phyloP scores from a whole-genome alignment of 2,797 vertebrate species.

The Squalus acanthias region DNA sequence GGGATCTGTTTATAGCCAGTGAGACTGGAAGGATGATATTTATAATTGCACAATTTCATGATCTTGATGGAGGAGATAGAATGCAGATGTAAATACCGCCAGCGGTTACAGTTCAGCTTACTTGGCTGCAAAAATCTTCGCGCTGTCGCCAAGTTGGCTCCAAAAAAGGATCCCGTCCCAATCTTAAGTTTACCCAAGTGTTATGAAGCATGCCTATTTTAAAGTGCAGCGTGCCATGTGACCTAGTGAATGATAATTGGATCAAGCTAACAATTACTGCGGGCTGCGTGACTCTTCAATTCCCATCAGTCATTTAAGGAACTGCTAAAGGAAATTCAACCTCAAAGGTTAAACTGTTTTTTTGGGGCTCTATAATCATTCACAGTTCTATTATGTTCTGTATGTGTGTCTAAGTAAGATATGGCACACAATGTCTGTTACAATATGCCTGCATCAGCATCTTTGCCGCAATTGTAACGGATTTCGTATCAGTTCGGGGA shows the following conservation, averaged over 20 bases:
- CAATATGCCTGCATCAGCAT: neutral
- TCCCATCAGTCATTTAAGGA: neutral
- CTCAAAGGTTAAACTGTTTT: neutral
- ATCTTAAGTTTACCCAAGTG: neutral
- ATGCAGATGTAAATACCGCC: neutral
- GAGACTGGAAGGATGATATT: conserved; percentile 3
- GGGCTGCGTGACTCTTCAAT: neutral
- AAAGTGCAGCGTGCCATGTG: neutral
- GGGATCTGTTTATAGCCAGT: neutral
- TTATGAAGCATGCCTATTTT: neutral
- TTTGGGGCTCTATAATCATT: neutral
- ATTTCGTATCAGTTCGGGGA: neutral
- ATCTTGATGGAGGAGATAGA: neutral
- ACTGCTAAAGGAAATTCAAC: neutral
- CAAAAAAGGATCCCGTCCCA: neutral
- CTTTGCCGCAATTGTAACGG: neutral
- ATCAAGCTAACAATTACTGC: conserved; percentile 3
- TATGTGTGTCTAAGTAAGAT: neutral
- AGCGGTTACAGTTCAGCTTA: neutral
- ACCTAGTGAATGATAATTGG: neutral
- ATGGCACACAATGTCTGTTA: neutral
- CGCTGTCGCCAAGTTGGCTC: neutral
- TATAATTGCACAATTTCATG: neutral
- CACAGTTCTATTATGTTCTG: neutral
- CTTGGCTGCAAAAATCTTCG: neutral